phyloP scores from a whole-genome alignment of 2,113 vertebrate species.

The Gorsachius goisagi region DNA sequence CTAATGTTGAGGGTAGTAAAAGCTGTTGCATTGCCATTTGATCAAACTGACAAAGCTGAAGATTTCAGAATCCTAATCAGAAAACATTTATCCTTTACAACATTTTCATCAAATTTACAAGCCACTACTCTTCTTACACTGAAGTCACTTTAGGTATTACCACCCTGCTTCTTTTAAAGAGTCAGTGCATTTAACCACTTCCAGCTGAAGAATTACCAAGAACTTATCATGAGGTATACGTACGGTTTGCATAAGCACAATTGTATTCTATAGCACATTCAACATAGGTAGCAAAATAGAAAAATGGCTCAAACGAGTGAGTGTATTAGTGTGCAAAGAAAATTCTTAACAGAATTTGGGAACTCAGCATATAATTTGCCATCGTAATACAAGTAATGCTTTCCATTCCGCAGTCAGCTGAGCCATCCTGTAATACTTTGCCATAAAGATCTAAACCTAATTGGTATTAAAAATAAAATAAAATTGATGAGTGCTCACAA shows the following conservation, averaged over 20 bases:
- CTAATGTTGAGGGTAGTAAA: background rate
- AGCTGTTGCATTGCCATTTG: background rate
- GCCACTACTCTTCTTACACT: background rate
- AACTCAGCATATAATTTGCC: background rate
- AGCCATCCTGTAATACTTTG: background rate
- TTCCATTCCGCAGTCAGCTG: background rate
- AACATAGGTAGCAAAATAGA: background rate
- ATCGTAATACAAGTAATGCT: background rate
- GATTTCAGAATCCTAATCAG: background rate
- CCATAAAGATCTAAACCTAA: background rate
- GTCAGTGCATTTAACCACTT: background rate
- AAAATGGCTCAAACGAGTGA: background rate
- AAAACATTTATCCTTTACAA: background rate
- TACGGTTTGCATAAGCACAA: background rate
- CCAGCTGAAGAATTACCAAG: background rate
- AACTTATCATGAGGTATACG: background rate
- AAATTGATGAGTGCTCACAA: background rate
- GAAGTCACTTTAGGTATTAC: background rate
- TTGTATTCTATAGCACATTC: background rate
- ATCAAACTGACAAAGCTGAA: background rate
- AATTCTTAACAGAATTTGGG: background rate
- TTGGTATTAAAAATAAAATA: background rate
- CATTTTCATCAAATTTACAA: background rate
- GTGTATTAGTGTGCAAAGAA: background rate
- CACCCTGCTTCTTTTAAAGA: background rate